Conservation (phyloP, 2,797 vertebrate genomes). For the Crax fasciolata region DNA sequence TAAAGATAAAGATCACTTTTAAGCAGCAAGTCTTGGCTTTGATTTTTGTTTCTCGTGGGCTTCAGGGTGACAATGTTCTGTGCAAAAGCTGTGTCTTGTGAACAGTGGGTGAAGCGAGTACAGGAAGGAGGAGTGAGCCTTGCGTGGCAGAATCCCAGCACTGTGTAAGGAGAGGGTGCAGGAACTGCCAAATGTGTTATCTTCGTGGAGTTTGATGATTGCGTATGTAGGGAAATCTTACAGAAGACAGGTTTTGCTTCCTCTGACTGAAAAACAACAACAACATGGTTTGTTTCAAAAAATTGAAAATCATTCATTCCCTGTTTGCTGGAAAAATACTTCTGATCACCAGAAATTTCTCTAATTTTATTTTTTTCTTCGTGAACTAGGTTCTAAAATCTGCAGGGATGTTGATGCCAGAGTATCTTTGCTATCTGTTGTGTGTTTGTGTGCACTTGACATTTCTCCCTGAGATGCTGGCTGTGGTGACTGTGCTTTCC, state of each 20-base stretch:
- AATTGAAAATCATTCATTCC: not conserved
- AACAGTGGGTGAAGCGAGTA: not conserved
- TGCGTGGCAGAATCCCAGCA: rapidly evolving
- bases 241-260: not conserved
- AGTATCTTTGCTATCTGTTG: not conserved
- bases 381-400: not conserved
- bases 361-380: not conserved
- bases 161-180: not conserved
- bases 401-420: not conserved
- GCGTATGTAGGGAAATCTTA: not conserved
- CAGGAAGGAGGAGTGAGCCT: not conserved
- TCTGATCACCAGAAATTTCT: not conserved
- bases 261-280: not conserved
- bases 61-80: not conserved
- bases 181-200: not conserved
- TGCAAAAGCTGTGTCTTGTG: not conserved
- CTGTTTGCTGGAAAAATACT: not conserved
- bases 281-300: not conserved
- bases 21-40: not conserved
- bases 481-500: not conserved
- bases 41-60: not conserved
- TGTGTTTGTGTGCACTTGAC: not conserved
- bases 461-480: not conserved
- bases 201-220: not conserved
- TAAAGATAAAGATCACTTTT: not conserved